Evolutionary conservation across 1,140 invertebrate species (phyloP).

Genomic region (Diachasma alloeum): DNA sequence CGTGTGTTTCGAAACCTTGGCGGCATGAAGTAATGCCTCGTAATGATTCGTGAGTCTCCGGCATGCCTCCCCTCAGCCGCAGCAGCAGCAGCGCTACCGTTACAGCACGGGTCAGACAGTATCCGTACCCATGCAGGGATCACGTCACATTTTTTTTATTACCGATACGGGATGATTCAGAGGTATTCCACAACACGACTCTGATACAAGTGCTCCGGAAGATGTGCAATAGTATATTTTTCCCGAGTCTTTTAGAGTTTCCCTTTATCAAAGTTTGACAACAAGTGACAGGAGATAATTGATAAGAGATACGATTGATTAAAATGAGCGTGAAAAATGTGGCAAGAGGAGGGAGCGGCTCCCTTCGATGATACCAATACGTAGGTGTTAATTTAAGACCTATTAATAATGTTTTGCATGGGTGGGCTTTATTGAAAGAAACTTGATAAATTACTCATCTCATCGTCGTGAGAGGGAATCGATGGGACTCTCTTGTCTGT

Average conservation of each 20-base stretch:
- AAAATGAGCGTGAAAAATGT: conserved; percentile 58
- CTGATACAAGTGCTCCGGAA: not conserved
- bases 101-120: conserved; percentile 28
- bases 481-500: conserved; percentile 2
- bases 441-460: not conserved
- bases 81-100: not conserved
- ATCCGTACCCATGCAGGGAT: conserved; percentile 12
- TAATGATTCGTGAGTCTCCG: not conserved
- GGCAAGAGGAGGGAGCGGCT: conserved; percentile 56
- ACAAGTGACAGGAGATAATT: not conserved
- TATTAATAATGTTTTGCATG: conserved; percentile 19
- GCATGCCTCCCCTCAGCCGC: not conserved
- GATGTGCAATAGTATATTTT: not conserved
- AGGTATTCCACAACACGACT: not conserved
- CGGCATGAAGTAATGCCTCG: not conserved
- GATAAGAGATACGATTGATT: conserved; percentile 17
- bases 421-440: not conserved
- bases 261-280: not conserved
- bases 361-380: conserved; percentile 47
- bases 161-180: not conserved
- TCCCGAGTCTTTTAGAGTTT: not conserved
- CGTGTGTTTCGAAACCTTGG: not conserved
- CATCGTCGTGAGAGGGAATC: not conserved
- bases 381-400: conserved; percentile 40
- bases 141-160: not conserved